Base-by-base conservation (phyloP, 2,113 vertebrate species). In the Lepus timidus region DNA sequence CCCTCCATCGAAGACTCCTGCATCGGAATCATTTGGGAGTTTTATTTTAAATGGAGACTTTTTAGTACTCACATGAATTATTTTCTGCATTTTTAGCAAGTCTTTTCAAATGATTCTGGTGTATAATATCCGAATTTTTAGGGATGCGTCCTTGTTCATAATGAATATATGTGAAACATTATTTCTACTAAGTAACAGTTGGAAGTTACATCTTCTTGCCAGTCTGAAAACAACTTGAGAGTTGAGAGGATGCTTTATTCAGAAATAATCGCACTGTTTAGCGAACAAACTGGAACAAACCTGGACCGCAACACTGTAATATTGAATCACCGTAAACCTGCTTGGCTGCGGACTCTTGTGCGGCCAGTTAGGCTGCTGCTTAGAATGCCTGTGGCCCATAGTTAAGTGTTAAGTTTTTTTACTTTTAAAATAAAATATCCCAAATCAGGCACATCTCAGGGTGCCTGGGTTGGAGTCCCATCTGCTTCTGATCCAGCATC, bases 21-120 rank as follows among this genome's bases (percentile, higher is more conserved):
- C 55, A 87, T 49, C 19, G 64, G 49, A 85, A 92, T 90, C n/a
- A 58, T 39, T 33, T 64, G 17, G 39, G 20, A 61, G 29, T 70
- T 93, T 91, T 84, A 31, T 93, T 91, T 90, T 64, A 83, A 90
- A 93, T 67, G 5, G 51, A 88, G n/a, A 75, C 79, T 86, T 88
- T 86, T 88, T 62, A 19, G 64, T 75, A 51, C 9, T 75, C 33
- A 52, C 19, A 23, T 70, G 51, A 93, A 94, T 73, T 91, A 6
- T 27, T 78, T 79, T 68, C 68, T 83, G 36, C 22, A 78, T 29
- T 71, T 83, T 95, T 91, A 87, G 31, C 31, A 88, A 96, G 23
- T 3, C 82, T 83, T 84, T 90, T 16, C 16, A 87, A 92, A 20
- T 67, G 51, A 91, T 88, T 88, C 52, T 88, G 17, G 23, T 23